Conservation (phyloP, 2,113 vertebrate genomes). For the Channa argus region DNA sequence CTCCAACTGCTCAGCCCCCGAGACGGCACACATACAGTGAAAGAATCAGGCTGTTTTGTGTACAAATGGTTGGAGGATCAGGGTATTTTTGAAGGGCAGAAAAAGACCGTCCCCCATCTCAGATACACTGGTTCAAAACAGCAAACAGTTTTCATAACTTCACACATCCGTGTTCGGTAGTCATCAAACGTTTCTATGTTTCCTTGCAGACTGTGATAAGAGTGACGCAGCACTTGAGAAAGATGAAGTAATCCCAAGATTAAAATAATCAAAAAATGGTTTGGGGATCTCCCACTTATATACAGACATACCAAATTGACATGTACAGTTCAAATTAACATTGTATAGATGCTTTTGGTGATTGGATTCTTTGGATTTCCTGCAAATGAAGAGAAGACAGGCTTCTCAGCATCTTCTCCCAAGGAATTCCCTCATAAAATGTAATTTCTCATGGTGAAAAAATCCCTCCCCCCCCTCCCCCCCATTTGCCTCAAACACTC, state of each 20-base stretch:
- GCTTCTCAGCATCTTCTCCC: conserved; percentile 20
- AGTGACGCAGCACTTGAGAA: too few species aligned
- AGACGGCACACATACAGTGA: background rate
- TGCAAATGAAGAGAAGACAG: background rate
- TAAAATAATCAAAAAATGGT: too few species aligned
- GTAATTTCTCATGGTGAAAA: conserved; percentile 57
- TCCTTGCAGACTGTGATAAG: too few species aligned
- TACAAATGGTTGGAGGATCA: background rate
- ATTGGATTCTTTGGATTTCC: background rate
- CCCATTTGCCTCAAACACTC: conserved; percentile 60
- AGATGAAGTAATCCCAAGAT: too few species aligned
- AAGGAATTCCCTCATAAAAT: conserved; percentile 61
- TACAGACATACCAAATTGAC: background rate
- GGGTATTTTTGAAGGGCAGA: too few species aligned
- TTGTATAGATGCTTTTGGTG: background rate
- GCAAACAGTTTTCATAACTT: background rate
- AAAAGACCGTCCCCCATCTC: too few species aligned
- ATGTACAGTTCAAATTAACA: background rate
- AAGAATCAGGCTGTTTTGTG: conserved; percentile 5
- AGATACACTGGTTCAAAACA: background rate
- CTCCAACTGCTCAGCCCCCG: background rate
- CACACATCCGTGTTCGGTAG: too few species aligned
- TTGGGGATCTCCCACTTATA: background rate
- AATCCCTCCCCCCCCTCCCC: conserved; percentile 43
- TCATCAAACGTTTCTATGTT: too few species aligned